Evolutionary conservation across 2,113 vertebrate genomes (phyloP).

Genomic region (Ictalurus punctatus): DNA sequence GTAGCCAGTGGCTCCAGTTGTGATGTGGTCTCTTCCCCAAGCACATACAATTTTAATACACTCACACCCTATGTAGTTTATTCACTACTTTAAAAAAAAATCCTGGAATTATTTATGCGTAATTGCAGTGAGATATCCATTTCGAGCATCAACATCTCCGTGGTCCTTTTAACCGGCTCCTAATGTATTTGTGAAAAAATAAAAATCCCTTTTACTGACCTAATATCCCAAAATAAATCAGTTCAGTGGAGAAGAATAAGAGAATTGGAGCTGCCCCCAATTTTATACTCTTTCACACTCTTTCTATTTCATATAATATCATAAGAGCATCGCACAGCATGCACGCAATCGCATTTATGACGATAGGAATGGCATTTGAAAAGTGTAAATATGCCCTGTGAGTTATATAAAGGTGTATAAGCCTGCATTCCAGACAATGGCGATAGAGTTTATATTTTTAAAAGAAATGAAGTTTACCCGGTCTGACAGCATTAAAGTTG

Average conservation of each 20-base stretch:
- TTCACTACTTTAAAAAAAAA: conserved; percentile 29
- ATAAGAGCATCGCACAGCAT: neutral
- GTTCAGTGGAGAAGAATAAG: neutral
- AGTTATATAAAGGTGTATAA: conserved; percentile 5
- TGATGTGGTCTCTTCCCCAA: conserved; percentile 27
- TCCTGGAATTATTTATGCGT: conserved; percentile 29
- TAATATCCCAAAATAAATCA: conserved; percentile 19
- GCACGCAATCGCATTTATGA: neutral
- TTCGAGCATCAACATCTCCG: neutral
- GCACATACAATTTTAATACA: conserved; percentile 54
- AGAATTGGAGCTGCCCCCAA: neutral
- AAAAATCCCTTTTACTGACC: conserved; percentile 9
- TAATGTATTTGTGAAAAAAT: neutral
- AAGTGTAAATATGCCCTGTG: neutral
- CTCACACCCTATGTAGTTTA: conserved; percentile 31
- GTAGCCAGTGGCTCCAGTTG: conserved; percentile 20
- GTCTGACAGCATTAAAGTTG: conserved; percentile 49
- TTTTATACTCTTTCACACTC: neutral
- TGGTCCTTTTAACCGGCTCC: neutral
- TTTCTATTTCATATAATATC: neutral
- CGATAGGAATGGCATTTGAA: neutral
- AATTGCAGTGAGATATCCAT: neutral
- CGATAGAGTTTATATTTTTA: conserved; percentile 51
- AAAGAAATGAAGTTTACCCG: conserved; percentile 42
- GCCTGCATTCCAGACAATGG: neutral